Evolutionary conservation across 2,113 vertebrate genomes (phyloP).

Genomic region (Phalacrocorax carbo): DNA sequence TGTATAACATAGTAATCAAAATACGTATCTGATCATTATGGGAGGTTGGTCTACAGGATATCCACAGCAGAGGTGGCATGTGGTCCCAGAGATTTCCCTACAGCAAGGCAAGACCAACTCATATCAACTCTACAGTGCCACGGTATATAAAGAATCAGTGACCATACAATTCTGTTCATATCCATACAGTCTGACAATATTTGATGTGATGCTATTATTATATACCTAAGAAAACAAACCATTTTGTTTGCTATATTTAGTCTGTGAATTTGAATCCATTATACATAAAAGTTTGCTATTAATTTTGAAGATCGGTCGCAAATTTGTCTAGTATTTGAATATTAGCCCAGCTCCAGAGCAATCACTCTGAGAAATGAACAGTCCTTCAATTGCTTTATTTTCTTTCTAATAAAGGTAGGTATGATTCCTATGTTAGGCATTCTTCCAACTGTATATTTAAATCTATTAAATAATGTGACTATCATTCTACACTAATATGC

Average conservation of each 20-base stretch:
- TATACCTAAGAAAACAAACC: neutral
- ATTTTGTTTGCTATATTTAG: neutral
- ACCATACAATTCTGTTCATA: neutral
- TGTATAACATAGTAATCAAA: neutral
- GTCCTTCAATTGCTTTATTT: neutral
- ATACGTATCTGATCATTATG: neutral
- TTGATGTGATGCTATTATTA: neutral
- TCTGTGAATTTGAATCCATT: neutral
- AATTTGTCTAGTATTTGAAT: neutral
- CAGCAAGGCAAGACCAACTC: neutral
- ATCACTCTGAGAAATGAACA: neutral
- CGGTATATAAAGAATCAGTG: neutral
- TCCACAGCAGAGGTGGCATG: neutral
- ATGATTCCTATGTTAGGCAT: neutral
- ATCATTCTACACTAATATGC: neutral
- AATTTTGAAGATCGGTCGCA: neutral
- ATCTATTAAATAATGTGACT: neutral
- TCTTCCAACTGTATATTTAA: neutral
- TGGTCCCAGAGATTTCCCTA: neutral
- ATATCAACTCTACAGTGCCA: neutral
- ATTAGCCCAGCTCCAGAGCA: neutral
- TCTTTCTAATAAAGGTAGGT: neutral
- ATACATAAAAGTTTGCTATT: neutral
- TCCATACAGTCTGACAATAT: neutral
- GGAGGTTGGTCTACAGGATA: neutral